Conservation (phyloP, 2,797 vertebrate species). For the Australoheros facetus region DNA sequence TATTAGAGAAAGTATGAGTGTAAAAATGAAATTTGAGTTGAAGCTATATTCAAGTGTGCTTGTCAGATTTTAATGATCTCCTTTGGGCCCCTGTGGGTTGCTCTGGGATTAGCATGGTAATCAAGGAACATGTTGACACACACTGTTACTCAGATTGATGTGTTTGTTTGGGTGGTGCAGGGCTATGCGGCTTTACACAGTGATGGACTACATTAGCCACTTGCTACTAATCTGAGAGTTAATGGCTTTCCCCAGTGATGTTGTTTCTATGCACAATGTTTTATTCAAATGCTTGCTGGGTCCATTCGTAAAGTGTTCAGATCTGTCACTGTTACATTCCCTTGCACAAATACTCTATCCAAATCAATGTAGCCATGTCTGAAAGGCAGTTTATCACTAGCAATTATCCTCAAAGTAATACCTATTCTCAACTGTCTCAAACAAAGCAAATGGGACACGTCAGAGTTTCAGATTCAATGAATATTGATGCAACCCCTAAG, state of each 20-base stretch:
- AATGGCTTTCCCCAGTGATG: slow-evolving; percentile 61
- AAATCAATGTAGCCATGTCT: slow-evolving; percentile 65
- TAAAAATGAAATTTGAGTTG: slow-evolving; percentile 10
- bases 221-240: slow-evolving; percentile 62
- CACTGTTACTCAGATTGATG: slow-evolving; percentile 69
- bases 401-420: slow-evolving; percentile 67
- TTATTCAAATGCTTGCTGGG: slow-evolving; percentile 63
- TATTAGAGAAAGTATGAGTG: neutral
- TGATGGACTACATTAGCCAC: slow-evolving; percentile 61
- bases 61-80: slow-evolving; percentile 43
- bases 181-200: slow-evolving; percentile 46
- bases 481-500: slow-evolving; percentile 58
- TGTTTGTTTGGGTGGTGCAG: slow-evolving; percentile 65
- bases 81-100: slow-evolving; percentile 40
- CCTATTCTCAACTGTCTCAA: slow-evolving; percentile 30
- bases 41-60: neutral
- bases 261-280: slow-evolving; percentile 54
- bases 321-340: slow-evolving; percentile 72
- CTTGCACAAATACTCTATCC: slow-evolving; percentile 55
- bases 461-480: slow-evolving; percentile 65
- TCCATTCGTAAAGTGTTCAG: slow-evolving; percentile 61
- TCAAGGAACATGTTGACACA: slow-evolving; percentile 64
- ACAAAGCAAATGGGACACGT: slow-evolving; percentile 57
- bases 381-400: slow-evolving; percentile 71
- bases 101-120: slow-evolving; percentile 64